Evolutionary conservation across 2,888 invertebrate genomes (phyloP), one percentile per base, ranked within the genome.

Genomic region (Serripes groenlandicus): DNA sequence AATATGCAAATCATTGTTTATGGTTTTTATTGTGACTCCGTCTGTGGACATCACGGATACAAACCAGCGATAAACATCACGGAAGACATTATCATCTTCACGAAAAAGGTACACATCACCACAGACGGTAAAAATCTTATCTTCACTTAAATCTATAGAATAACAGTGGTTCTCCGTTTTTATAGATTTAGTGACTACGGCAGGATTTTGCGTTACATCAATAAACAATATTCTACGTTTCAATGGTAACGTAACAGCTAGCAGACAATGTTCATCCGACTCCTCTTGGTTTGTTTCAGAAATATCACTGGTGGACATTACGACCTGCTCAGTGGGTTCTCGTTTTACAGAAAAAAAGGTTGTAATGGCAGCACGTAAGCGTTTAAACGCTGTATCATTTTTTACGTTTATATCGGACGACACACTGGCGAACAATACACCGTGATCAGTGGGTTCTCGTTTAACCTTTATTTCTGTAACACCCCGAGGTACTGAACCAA

Each of bases 121-220:
- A 58, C 58, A 58, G 62, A 62, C 21, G 32, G 62, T 62, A 34
- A 34, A 62, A 34, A 62, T 62, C 62, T 34, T 62, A 28, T 62
- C 62, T 34, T 62, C 62, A 62, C 32, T 34, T 32, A 62, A 62
- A 34, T 62, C 62, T 34, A 62, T 62, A 2, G 4, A 3, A 30
- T 7, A 62, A 62, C 62, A 62, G 3, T 4, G 1, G 30, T 34
- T 34, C 15, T 62, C 34, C 62, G 28, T 62, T 34, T 30, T 3
- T 30, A 62, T 62, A 3, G 32, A 1, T 34, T 62, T 62, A 15
- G 34, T 5, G 21, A n/a, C n/a, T 15, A 21, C n/a, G 30, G 62
- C 62, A 9, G 62, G 62, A 34, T 30, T 62, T 34, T 62, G 2
- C 21, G 30, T 62, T 34, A 62, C 32, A 28, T 62, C 34, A 32